A percentile compares a stretch with the other conserved stretches of the same genome.
Conservation (phyloP, 2,888 invertebrate species). For the Kryphioiulus occultus region DNA sequence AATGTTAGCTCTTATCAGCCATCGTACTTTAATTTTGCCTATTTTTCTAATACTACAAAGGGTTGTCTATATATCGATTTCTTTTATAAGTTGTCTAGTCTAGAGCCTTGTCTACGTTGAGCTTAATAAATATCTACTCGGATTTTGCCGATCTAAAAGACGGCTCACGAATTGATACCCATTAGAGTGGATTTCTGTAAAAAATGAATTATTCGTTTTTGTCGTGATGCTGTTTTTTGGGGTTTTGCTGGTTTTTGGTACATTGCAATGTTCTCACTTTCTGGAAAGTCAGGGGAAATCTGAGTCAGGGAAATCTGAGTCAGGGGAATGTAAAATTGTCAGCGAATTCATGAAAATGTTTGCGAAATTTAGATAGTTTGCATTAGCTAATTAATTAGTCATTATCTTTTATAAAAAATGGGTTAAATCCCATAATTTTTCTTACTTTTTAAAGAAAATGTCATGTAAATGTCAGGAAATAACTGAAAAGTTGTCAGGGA, state of each 20-base stretch:
- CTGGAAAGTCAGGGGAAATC: no score
- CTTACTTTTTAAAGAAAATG: no score
- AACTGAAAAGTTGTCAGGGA: no score
- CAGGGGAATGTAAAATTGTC: no score
- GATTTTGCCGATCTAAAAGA: background rate
- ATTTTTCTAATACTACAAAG: background rate
- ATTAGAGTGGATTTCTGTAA: background rate
- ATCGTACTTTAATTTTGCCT: background rate
- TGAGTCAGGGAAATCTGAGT: no score
- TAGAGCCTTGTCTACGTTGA: background rate
- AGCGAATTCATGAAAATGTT: no score
- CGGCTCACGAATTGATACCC: background rate
- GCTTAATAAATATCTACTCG: background rate
- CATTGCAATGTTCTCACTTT: no score
- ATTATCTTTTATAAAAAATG: no score
- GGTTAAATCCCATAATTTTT: no score
- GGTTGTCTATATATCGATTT: background rate
- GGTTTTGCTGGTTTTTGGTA: background rate
- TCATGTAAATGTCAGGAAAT: no score
- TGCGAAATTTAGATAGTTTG: no score
- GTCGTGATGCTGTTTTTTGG: background rate
- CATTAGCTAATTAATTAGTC: no score
- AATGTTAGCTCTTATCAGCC: background rate
- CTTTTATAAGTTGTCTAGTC: slow-evolving; percentile 15
- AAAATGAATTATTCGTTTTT: background rate